Evolutionary conservation across 92 coral and sea anemone genomes (phyloP), one percentile per base, ranked within the genome.

Genomic region (Montipora capitata): DNA sequence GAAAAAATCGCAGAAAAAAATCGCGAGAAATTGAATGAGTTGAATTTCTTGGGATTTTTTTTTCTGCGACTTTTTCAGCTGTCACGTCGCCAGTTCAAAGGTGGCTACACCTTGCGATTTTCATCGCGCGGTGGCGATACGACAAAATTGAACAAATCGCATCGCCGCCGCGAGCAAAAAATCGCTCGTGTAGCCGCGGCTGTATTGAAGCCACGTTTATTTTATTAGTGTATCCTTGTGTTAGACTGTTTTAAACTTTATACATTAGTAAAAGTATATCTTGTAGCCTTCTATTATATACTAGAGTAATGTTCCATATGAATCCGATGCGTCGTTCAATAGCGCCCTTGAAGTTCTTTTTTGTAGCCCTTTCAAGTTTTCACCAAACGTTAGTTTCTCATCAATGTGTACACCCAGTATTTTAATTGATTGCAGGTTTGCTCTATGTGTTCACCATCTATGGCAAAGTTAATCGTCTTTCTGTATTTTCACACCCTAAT

Each of bases 371-470:
- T 70, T 70, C 75, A 38, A 42, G 77, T 72, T 43, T 12, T 12
- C 27, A 0, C 17, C 18, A 6, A 39, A 69, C 4, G 38, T 69
- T 39, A 39, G 44, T 69, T 39, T 10, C 10, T 39, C 44, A 39
- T 69, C 45, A 69, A 35, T 18, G 44, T 69, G 74, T 35, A 69
- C 74, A 69, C 44, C 74, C 10, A 69, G 38, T 4, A 39, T 69
- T 69, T 69, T 68, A 69, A 69, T 69, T 69, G 74, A 68, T 3
- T 68, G 74, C n/a, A n/a, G 44, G 74, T 18, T 68, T 68, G 74
- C 44, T 68, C 74, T 35, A 68, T 11, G 10, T 68, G 42, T 68
- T 69, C 74, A 40, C 52, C 43, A 12, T 35, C 52, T 69, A 69
- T 42, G 7, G 7, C 15, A 4, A 69, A 18, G 44, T 69, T 39